Base-by-base conservation (phyloP, 2,113 vertebrate genomes). In the Apus apus region DNA sequence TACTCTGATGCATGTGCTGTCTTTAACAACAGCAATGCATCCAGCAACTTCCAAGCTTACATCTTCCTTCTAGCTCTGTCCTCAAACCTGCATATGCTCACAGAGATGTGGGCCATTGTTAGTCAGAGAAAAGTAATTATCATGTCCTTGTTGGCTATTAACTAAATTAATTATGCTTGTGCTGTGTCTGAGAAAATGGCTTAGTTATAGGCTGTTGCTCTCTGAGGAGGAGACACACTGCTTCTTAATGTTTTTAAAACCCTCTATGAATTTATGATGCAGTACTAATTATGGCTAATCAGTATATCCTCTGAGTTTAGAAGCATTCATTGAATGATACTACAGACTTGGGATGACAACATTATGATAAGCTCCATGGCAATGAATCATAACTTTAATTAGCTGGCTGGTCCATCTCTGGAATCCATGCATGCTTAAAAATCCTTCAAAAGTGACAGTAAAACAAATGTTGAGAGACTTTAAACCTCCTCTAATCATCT, bases 221-320 rank as follows among this genome's bases (percentile, higher is more conserved):
- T 86, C 67, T 77, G 25, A 36, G 81, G 75, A 92, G 46, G 66
- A 88, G 60, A 53, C 60, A 84, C 92, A 79, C 27, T 90, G 86
- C 92, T 93, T 94, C 93, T 93, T 89, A 94, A 89, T 94, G 57
- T 90, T 93, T 95, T 91, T 87, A 93, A 96, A 94, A 38, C 77
- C 60, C 56, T 79, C 68, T n/a, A 67, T 83, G 84, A 75, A 92
- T 93, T 94, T 93, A 90, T 90, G 70, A 25, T 67, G 64, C 87
- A 87, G 64, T 74, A 88, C 87, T 93, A 95, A 91, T 96, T 94
- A 91, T 81, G 76, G 54, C 25, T 46, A 95, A 93, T 90, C 82
- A 84, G 80, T 78, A 54, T 82, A 89, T 81, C 45, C 26, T 95
- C 60, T 92, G 84, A 71, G n/a, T 84, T 84, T 81, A 56, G 48